Base-by-base conservation (phyloP, 2,113 vertebrate species). In the Eudyptes chrysolophus region DNA sequence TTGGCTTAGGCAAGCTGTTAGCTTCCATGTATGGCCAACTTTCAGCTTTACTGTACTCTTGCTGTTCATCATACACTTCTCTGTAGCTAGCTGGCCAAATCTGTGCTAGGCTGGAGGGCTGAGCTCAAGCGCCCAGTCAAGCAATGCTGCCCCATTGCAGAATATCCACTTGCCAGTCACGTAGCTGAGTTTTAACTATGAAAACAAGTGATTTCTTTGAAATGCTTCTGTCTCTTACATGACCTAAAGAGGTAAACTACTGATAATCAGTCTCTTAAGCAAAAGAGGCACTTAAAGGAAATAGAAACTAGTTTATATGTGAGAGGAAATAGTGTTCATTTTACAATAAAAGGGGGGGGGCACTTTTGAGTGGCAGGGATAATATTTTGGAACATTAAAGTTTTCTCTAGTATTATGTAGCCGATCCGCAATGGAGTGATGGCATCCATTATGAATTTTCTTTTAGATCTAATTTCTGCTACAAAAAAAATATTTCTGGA, bases 161-260 rank as follows among this genome's bases (percentile, higher is more conserved):
- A 27, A 5, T 26, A 69, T 58, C 32, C 19, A 25, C 49, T 38
- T 49, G 62, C 42, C 2, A 0, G 1, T 51, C 66, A 29, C 0
- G 0, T 2, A 66, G n/a, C 44, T 75, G 52, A 89, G 58, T 22
- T 7, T 55, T 5, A 32, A 10, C 40, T 51, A 5, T 86, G 82
- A 97, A 96, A 96, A 90, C 93, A 92, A 88, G 51, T 88, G 65
- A 90, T 92, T 93, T 98, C 90, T 92, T 65, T 80, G 89, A 97
- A 96, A 91, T 13, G 74, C 9, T 15, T 17, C 62, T 88, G 71
- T 30, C 69, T 93, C 25, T 69, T 64, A 20, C 32, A 30, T 89
- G 89, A 93, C 92, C 95, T 84, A 36, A 55, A 74, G 68, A 93
- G 54, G 19, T 64, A 76, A 90, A 16, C 55, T 76, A 38, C 61